These are phyloP conservation scores for Lingula anatina DNA, from an alignment of 2,888 invertebrate genomes.

Conservation along the genomic window DNA sequence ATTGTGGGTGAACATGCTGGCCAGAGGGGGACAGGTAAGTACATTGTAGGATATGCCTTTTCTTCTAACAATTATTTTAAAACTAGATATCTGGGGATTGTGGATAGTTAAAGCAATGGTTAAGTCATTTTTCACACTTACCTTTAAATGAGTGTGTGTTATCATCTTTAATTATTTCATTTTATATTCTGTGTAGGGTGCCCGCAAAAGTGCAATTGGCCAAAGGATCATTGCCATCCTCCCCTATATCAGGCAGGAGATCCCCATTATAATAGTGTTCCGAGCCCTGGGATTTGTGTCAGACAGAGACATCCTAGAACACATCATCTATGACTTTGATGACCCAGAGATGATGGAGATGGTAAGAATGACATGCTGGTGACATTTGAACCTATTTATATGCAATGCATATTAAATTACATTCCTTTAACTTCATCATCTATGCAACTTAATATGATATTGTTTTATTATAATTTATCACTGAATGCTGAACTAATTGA, in stretches of 20 bases:
- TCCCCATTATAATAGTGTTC: constrained; percentile 99
- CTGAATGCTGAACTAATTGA: too few species aligned
- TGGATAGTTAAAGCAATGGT: not conserved
- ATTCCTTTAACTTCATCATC: too few species aligned
- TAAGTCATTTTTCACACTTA: not conserved
- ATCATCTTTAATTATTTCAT: too few species aligned
- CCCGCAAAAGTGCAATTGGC: constrained; percentile 98
- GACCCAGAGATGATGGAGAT: constrained; percentile 99
- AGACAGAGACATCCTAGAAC: constrained; percentile 97
- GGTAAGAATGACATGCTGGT: too few species aligned
- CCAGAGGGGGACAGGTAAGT: constrained; percentile 78
- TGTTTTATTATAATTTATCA: too few species aligned
- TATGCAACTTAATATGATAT: too few species aligned
- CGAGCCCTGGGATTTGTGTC: constrained; percentile 98
- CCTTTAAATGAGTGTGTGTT: too few species aligned
- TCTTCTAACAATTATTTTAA: not conserved
- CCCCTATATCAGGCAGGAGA: constrained; percentile 98
- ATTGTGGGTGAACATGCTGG: constrained; percentile 99
- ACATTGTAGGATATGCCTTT: too few species aligned
- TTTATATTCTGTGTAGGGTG: constrained; percentile 73
- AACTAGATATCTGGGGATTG: not conserved
- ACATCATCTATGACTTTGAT: constrained; percentile 99
- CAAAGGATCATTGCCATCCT: constrained; percentile 96
- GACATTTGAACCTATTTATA: too few species aligned
- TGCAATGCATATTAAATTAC: too few species aligned